Percentiles rank a stretch among this genome's conserved stretches.
Evolutionary conservation across 2,888 invertebrate genomes (phyloP).

Genomic region (Apamea crenata): DNA sequence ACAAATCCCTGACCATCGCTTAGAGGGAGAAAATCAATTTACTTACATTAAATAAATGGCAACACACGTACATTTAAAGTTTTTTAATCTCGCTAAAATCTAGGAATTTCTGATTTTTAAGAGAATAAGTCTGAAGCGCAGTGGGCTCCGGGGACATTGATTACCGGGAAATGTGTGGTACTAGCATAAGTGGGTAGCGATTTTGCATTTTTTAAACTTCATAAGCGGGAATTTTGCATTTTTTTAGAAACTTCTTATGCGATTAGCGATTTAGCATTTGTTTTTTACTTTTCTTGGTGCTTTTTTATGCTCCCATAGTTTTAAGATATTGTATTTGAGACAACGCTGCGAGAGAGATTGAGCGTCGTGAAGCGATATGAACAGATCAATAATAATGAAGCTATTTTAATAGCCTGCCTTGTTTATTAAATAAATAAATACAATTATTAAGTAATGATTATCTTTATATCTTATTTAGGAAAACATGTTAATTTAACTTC

Average conservation of each 20-base stretch:
- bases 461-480: too few species aligned
- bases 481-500: too few species aligned
- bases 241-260: too few species aligned
- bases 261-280: too few species aligned
- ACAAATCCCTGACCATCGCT: slow-evolving; percentile 7
- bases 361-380: not conserved
- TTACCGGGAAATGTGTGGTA: slow-evolving; percentile 45
- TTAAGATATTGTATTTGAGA: not conserved
- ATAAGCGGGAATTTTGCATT: too few species aligned
- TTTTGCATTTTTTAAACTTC: too few species aligned
- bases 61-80: slow-evolving; percentile 39
- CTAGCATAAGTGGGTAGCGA: slow-evolving; percentile 21
- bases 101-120: slow-evolving; percentile 51
- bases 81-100: slow-evolving; percentile 65
- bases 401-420: not conserved
- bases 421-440: too few species aligned
- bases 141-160: slow-evolving; percentile 60
- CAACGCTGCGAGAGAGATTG: not conserved
- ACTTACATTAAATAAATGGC: slow-evolving; percentile 26
- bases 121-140: slow-evolving; percentile 53
- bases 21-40: not conserved
- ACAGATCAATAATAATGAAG: not conserved
- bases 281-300: not conserved
- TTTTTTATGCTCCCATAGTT: not conserved
- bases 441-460: too few species aligned